Evolutionary conservation across 2,797 vertebrate genomes (phyloP), one percentile per base, ranked within the genome.

Genomic region (Pangasius mekongensis): DNA sequence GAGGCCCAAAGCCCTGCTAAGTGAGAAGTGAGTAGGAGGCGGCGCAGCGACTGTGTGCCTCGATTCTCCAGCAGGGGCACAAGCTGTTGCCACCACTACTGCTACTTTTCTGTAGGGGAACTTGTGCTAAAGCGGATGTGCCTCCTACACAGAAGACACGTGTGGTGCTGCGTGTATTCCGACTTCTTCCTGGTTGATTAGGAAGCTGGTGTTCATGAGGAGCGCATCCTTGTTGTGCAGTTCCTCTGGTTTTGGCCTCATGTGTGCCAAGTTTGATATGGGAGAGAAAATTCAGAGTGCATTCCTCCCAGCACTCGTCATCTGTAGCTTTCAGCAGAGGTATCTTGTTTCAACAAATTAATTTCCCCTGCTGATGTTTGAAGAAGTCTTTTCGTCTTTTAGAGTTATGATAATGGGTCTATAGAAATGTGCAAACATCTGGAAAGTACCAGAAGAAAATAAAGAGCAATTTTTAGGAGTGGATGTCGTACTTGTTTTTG

Each of bases 1-100:
- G 89, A 91, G 89, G 83, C 86, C 87, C 87, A 78, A 90, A 89
- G 86, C 89, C 89, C 86, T 84, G 74, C 86, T 89, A 86, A 90
- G 90, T 90, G 89, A 90, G 90, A 91, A 90, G 87, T 88, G 90
- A 91, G 89, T 92, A 85, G 90, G 91, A 87, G 82, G 89, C 86
- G 60, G 73, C 30, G 39, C 67, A 22, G 11, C 58, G 78, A 85
- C 84, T 52, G 80, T 85, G 86, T 81, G 87, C 89, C 84, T 89
- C 18, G n/a, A 49, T 89, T 89, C 87, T 90, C 90, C 89, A 88
- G 89, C 92, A 87, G 77, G 89, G 90, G 89, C 86, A 92, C 89
- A 91, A 90, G 90, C 86, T 92, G 92, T 91, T 87, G 83, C 89
- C 81, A 30, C 74, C 83, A 58, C 87, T 78, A 86, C 80, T 78